These are phyloP conservation scores for Eptatretus atami DNA, from an alignment of 2,797 vertebrate genomes.

Conservation along the genomic window DNA sequence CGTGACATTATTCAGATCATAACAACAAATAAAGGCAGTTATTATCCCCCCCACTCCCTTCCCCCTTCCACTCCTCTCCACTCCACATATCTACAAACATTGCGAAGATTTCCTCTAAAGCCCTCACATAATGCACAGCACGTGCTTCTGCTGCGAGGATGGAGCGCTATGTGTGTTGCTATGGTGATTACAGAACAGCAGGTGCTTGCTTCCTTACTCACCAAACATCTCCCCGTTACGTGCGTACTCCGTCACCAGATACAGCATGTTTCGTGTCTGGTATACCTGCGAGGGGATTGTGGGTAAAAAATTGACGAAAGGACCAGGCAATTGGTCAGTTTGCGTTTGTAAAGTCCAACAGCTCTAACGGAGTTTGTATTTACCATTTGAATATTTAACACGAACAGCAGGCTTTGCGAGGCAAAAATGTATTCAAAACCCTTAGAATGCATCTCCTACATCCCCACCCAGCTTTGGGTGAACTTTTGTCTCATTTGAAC, in stretches of 20 bases:
- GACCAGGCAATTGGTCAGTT: no score
- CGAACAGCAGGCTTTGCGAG: no score
- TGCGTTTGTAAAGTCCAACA: no score
- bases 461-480: no score
- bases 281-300: slow-evolving; percentile 34
- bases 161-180: slow-evolving; percentile 6
- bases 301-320: no score
- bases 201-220: slow-evolving; percentile 20
- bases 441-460: no score
- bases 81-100: neutral
- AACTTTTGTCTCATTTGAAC: no score
- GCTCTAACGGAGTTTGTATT: no score
- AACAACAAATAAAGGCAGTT: neutral
- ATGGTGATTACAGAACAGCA: slow-evolving; percentile 3
- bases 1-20: no score
- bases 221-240: slow-evolving; percentile 97
- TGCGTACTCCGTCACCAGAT: slow-evolving; percentile 91
- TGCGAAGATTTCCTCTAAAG: neutral
- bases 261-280: slow-evolving; percentile 98
- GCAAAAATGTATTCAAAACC: no score
- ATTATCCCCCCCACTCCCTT: neutral
- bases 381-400: no score
- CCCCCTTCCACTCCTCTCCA: neutral
- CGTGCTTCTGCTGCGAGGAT: no score
- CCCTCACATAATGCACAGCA: neutral